phyloP scores from a whole-genome alignment of 2,888 invertebrate species.

The Microlaimidae sp. region DNA sequence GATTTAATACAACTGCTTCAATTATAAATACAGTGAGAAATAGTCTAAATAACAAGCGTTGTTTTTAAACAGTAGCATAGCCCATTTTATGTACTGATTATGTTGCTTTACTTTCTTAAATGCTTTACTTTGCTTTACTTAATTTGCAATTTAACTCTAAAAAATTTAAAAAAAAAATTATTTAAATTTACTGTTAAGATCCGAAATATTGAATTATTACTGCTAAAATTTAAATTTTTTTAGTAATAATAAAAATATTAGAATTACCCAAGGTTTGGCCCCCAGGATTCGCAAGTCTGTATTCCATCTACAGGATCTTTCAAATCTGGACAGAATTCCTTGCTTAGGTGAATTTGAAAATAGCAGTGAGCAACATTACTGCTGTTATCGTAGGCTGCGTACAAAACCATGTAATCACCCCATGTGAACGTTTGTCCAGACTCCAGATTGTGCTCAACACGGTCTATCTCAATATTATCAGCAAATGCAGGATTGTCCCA shows the following conservation, averaged over 20 bases:
- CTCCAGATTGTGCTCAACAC: slow-evolving; percentile 29
- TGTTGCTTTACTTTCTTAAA: too few relatives aligned
- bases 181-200: neutral
- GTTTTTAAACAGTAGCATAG: too few relatives aligned
- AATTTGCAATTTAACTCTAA: too few relatives aligned
- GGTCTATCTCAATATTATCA: too few relatives aligned
- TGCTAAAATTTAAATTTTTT: too few relatives aligned
- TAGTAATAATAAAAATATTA: too few relatives aligned
- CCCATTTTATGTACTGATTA: too few relatives aligned
- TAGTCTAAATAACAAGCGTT: too few relatives aligned
- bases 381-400: slow-evolving; percentile 31
- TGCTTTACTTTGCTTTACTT: too few relatives aligned
- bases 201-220: neutral
- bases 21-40: too few relatives aligned
- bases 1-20: too few relatives aligned
- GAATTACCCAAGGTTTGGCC: slow-evolving; percentile 74
- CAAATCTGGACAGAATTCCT: slow-evolving; percentile 75
- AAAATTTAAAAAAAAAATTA: neutral
- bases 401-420: slow-evolving; percentile 31
- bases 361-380: slow-evolving; percentile 26
- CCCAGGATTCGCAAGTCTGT: slow-evolving; percentile 85
- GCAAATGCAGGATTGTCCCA: slow-evolving; percentile 30
- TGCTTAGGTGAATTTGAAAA: slow-evolving; percentile 41
- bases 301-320: slow-evolving; percentile 75
- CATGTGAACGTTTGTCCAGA: slow-evolving; percentile 29